phyloP scores from a whole-genome alignment of 1,140 invertebrate species.

The Centruroides vittatus region DNA sequence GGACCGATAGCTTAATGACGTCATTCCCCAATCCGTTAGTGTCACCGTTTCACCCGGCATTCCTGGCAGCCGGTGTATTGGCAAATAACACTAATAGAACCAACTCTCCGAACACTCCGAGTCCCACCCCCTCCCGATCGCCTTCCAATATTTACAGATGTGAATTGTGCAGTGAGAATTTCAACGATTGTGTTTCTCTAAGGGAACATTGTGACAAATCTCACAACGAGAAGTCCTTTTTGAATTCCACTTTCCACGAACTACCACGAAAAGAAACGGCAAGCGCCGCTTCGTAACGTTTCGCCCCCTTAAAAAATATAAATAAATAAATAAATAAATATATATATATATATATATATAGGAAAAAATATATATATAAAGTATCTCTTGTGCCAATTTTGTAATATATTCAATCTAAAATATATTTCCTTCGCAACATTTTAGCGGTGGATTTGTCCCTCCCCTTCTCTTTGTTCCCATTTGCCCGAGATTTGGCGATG shows the following conservation, averaged over 20 bases:
- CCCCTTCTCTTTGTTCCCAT: too few species aligned
- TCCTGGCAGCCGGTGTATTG: conserved; percentile 1
- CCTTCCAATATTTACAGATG: conserved; percentile 35
- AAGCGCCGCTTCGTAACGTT: too few species aligned
- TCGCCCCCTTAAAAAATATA: too few species aligned
- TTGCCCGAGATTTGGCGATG: too few species aligned
- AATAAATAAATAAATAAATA: too few species aligned
- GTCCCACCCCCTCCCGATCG: neutral
- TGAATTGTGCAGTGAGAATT: conserved; percentile 43
- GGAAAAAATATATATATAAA: too few species aligned
- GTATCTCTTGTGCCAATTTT: too few species aligned
- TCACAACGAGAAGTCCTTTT: conserved; percentile 32
- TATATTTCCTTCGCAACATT: too few species aligned
- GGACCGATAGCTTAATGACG: conserved; percentile 26
- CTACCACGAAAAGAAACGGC: too few species aligned
- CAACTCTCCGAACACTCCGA: neutral
- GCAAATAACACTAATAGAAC: neutral
- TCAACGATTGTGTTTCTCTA: conserved; percentile 40
- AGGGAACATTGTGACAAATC: conserved; percentile 48
- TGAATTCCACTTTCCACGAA: neutral
- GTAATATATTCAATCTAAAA: too few species aligned
- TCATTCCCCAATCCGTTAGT: conserved; percentile 21
- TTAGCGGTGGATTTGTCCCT: too few species aligned
- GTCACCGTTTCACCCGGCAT: conserved; percentile 13
- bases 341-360: too few species aligned